Base-by-base conservation (phyloP, 1,140 invertebrate genomes). In the Aphis gossypii region DNA sequence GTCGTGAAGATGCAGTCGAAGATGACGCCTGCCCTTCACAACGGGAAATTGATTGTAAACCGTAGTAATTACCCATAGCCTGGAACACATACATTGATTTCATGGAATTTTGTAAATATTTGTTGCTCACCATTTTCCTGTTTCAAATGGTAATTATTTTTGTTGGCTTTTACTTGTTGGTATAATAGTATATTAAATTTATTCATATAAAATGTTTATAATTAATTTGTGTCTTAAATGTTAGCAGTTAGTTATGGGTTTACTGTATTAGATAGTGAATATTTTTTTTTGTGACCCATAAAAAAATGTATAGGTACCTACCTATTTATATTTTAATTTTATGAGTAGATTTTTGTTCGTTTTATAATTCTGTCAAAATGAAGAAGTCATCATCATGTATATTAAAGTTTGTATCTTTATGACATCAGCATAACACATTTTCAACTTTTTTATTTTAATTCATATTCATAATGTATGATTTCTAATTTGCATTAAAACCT, bases 91-190 rank as follows among this genome's bases (percentile, higher is more conserved):
- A 93, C 48, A 93, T 51, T 51, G 35, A 93, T 94, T 91, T 92
- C 56, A 94, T 94, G 94, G 94, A 94, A 94, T 91, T 94, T 83
- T 94, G 94, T 44, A 94, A 92, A 89, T 92, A 94, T 88, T 89
- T 94, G 56, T 93, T 94, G 48, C 90, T 94, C 51, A 92, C 94
- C n/a, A 56, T 94, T 48, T 94, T 94, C 90, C 91, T 94, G 44
- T 92, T 94, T 48, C 94, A 94, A 94, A 51, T 94, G 91, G 94
- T 94, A 94, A 54, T 89, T 94, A 48, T 84, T 83, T 82, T 6
- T 68, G 56, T 68, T 68, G 11, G 30, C 60, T 68, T 86, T 25
- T 54, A 56, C 51, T 48, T 1, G 18, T 51, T 51, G 48, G 14
- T 51, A 0, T 51, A 51, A 51, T 51, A 51, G 14, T 51, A 51